These are phyloP conservation scores for Elanus axillaris DNA, from an alignment of 2,113 vertebrate genomes.

Conservation along the genomic window DNA sequence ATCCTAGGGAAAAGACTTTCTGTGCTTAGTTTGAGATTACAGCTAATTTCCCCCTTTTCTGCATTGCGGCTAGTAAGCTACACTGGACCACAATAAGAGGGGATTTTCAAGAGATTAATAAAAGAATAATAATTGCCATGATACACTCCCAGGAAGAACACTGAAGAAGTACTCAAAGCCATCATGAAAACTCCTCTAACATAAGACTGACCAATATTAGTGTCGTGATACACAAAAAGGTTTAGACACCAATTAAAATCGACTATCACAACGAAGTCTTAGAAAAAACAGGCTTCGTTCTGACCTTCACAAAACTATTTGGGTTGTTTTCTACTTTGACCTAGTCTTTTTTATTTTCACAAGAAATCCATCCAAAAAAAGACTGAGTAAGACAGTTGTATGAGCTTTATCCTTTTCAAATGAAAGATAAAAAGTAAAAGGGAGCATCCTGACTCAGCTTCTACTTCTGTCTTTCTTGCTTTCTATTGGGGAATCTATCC, in stretches of 20 bases:
- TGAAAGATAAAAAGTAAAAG: background rate
- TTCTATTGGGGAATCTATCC: background rate
- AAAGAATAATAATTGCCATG: background rate
- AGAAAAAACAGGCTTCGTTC: background rate
- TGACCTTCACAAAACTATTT: background rate
- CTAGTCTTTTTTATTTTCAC: background rate
- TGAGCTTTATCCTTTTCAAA: background rate
- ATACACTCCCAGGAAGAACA: background rate
- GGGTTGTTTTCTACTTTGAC: background rate
- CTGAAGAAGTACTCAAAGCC: background rate
- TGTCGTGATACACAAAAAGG: background rate
- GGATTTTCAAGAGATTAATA: background rate
- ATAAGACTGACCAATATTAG: background rate
- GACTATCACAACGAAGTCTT: background rate
- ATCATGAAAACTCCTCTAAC: background rate
- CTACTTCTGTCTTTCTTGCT: background rate
- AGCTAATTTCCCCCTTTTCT: background rate
- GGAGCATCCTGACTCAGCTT: background rate
- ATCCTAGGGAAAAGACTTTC: background rate
- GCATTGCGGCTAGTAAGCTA: background rate
- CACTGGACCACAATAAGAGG: background rate
- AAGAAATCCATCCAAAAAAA: background rate
- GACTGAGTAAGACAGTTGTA: background rate
- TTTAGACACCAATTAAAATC: background rate
- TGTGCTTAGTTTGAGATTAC: background rate